Conservation (phyloP, 2,797 vertebrate genomes). For the Molossus alvarezi region DNA sequence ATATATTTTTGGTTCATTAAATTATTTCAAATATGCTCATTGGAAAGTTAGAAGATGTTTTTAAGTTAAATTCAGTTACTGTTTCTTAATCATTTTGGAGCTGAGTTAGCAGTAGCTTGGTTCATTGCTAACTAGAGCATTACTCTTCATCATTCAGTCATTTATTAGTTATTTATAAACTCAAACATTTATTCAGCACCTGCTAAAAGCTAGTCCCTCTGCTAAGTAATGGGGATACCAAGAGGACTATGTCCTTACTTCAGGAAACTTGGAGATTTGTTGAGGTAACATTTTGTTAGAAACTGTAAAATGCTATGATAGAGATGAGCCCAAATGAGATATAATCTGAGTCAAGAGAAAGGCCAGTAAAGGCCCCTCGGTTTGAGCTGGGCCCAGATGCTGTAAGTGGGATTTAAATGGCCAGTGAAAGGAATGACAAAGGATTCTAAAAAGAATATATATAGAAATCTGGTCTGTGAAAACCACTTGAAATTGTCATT, state of each 20-base stretch:
- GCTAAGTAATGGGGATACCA: not conserved
- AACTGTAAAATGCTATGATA: not conserved
- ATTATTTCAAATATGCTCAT: not conserved
- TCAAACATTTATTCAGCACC: conserved; percentile 32
- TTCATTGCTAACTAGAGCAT: not conserved
- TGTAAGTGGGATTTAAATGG: not conserved
- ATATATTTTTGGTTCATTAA: not conserved
- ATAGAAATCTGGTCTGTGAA: not conserved
- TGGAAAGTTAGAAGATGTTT: conserved; percentile 61
- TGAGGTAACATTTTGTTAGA: conserved; percentile 16
- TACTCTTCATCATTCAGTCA: conserved; percentile 4
- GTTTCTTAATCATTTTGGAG: conserved; percentile 45
- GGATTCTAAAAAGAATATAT: not conserved
- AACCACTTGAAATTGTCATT: not conserved
- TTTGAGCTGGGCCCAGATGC: not conserved
- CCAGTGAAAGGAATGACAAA: not conserved
- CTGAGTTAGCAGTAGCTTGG: not conserved
- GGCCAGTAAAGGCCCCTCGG: not conserved
- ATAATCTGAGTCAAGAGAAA: not conserved
- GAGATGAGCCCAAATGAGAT: conserved; percentile 5
- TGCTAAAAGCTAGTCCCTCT: not conserved
- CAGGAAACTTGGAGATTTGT: not conserved
- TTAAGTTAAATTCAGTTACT: conserved; percentile 40
- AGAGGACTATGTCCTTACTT: not conserved
- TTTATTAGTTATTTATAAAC: conserved; percentile 38